These are phyloP conservation scores for Dicrurus megarhynchus DNA, from an alignment of 2,113 vertebrate species.

Conservation along the genomic window DNA sequence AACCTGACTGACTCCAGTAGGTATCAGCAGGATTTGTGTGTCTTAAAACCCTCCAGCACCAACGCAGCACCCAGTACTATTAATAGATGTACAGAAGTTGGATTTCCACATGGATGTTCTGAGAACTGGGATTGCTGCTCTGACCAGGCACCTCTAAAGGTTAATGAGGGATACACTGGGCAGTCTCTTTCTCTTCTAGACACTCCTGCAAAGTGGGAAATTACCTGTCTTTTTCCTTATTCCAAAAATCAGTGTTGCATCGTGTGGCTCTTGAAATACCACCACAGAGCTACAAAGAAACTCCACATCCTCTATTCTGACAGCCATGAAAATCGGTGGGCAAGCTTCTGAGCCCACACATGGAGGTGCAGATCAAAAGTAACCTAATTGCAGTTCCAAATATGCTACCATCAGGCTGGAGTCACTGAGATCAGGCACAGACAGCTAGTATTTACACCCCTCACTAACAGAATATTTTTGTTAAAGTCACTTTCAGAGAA, in stretches of 20 bases:
- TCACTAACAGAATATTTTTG: not conserved
- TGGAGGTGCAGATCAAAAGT: not conserved
- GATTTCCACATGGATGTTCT: not conserved
- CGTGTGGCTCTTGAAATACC: not conserved
- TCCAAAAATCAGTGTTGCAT: not conserved
- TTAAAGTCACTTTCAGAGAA: conserved; percentile 10
- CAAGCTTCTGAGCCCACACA: not conserved
- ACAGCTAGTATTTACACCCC: not conserved
- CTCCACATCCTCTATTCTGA: not conserved
- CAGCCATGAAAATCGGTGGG: not conserved
- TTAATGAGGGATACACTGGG: not conserved
- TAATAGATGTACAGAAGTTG: not conserved
- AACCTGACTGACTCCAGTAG: not conserved
- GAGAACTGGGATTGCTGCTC: not conserved
- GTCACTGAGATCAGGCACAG: not conserved
- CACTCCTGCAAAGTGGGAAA: not conserved
- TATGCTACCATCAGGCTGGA: not conserved
- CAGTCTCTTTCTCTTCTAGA: not conserved
- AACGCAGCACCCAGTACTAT: not conserved
- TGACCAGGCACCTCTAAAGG: not conserved
- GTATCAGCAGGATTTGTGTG: not conserved
- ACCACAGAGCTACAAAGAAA: not conserved
- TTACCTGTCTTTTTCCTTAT: not conserved
- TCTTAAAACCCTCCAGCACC: not conserved
- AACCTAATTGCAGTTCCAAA: not conserved